These are phyloP conservation scores for Nannoperca obscura DNA, from an alignment of 2,797 vertebrate species.

Conservation along the genomic window DNA sequence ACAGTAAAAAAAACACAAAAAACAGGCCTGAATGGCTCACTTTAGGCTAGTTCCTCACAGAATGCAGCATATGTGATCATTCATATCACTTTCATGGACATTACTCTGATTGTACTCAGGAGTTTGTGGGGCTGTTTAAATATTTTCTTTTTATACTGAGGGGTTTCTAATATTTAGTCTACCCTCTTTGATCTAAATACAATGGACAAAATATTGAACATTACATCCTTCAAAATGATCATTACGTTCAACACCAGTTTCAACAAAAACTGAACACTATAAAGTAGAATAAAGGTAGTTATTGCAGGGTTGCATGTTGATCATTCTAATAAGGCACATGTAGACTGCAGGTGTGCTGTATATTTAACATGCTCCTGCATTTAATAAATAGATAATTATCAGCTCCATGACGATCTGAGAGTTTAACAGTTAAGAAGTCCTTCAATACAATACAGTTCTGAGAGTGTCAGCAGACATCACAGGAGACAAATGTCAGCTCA, in stretches of 20 bases:
- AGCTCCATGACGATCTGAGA: neutral
- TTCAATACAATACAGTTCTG: neutral
- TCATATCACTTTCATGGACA: neutral
- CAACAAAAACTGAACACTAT: too few species aligned
- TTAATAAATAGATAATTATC: neutral
- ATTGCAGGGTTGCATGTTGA: neutral
- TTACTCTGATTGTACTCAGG: neutral
- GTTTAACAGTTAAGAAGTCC: neutral
- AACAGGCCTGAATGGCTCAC: neutral
- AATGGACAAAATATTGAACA: neutral
- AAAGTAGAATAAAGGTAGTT: neutral
- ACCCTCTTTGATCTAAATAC: neutral
- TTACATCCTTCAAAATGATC: neutral
- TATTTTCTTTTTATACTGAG: neutral
- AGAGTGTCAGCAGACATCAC: neutral
- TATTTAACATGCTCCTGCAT: neutral
- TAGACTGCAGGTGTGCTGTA: neutral
- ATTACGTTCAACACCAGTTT: neutral
- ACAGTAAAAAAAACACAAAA: conserved; percentile 19
- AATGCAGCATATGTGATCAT: neutral
- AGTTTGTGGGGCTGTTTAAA: neutral
- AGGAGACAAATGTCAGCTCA: neutral
- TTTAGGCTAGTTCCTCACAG: neutral
- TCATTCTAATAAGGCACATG: neutral
- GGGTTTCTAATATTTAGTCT: neutral